A percentile compares a stretch with the other conserved stretches of the same genome.
Conservation (phyloP, 2,113 vertebrate genomes). For the Spermophilus dauricus region DNA sequence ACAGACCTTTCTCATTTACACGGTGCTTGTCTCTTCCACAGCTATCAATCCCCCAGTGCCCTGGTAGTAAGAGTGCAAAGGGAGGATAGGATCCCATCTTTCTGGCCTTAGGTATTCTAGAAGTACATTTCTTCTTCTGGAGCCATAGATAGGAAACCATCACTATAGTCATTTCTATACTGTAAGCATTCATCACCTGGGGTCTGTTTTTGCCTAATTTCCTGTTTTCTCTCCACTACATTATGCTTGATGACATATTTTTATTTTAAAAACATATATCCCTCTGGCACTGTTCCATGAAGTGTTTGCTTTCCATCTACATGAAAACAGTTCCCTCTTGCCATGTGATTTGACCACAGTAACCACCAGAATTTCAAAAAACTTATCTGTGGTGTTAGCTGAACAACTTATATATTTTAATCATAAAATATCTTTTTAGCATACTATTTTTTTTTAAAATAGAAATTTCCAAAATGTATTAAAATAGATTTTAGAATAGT, state of each 20-base stretch:
- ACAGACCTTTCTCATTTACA: constrained; percentile 3
- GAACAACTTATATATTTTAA: background rate
- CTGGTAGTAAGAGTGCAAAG: background rate
- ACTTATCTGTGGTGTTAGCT: background rate
- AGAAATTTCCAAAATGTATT: constrained; percentile 37
- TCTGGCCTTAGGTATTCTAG: background rate
- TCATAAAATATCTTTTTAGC: background rate
- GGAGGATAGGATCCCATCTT: background rate
- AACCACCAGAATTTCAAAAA: background rate
- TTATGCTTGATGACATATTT: background rate
- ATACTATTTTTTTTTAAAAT: constrained; percentile 2
- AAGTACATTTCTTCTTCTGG: background rate
- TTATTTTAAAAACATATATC: background rate
- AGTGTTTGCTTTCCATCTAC: background rate
- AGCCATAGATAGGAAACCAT: background rate
- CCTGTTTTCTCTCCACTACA: background rate
- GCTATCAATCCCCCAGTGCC: background rate
- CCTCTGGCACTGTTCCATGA: background rate
- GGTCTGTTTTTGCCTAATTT: constrained; percentile 29
- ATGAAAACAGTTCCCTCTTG: background rate
- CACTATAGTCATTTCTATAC: background rate
- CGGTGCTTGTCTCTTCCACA: background rate
- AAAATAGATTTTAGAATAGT: constrained; percentile 44
- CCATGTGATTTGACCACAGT: background rate
- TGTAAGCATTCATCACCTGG: background rate